Conservation (phyloP, 2,888 invertebrate species). For the Stenichneumon culpator region DNA sequence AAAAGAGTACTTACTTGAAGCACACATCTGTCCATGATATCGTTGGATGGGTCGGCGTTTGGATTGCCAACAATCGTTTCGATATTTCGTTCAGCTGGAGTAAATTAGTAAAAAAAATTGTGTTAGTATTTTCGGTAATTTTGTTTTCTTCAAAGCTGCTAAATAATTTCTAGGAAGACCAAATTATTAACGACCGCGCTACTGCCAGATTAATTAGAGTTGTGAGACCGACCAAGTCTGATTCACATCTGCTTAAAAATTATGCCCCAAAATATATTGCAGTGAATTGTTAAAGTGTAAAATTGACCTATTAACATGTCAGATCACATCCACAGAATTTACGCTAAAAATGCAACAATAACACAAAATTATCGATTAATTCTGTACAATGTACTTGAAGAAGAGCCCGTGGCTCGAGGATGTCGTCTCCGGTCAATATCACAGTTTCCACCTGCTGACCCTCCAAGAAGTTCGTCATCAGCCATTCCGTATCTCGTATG, state of each 20-base stretch:
- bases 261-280: too few species aligned
- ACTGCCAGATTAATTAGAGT: too few species aligned
- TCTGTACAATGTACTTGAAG: conserved; percentile 80
- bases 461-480: conserved; percentile 89
- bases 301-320: too few species aligned
- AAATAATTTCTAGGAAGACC: too few species aligned
- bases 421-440: conserved; percentile 89
- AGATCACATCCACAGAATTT: too few species aligned
- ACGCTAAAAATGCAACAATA: not conserved
- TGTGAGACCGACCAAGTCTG: too few species aligned
- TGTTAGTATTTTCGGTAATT: not conserved
- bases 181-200: too few species aligned
- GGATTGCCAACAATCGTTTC: conserved; percentile 84
- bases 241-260: too few species aligned
- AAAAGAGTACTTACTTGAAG: conserved; percentile 85
- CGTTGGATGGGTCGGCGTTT: conserved; percentile 81
- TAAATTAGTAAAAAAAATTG: conserved; percentile 14
- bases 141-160: too few species aligned
- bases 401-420: conserved; percentile 88
- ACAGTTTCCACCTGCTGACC: conserved; percentile 88
- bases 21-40: conserved; percentile 86
- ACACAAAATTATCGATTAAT: conserved; percentile 11
- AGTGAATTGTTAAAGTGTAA: too few species aligned
- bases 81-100: conserved; percentile 86
- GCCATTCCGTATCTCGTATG: conserved; percentile 90